These are phyloP conservation scores for Puntigrus tetrazona DNA, from an alignment of 2,113 vertebrate genomes.

Conservation along the genomic window DNA sequence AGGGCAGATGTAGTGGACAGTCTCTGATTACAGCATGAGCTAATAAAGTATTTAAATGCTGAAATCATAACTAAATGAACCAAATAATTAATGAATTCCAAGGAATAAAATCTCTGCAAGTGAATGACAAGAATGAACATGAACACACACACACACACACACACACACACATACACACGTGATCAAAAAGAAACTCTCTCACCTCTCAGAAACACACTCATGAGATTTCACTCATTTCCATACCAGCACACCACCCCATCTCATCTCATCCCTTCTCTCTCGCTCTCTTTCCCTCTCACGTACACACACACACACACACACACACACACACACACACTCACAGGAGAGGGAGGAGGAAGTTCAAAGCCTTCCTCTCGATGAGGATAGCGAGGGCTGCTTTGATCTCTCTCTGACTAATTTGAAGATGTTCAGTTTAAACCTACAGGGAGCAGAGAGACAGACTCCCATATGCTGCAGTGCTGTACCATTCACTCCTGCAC, in stretches of 20 bases:
- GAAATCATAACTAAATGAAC: background rate
- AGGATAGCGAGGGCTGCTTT: slow-evolving; percentile 82
- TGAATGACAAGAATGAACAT: background rate
- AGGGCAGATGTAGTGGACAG: background rate
- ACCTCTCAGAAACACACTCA: slow-evolving; percentile 53
- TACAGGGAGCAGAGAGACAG: slow-evolving; percentile 76
- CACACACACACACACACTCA: slow-evolving; percentile 36
- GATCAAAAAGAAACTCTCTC: slow-evolving; percentile 56
- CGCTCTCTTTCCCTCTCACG: slow-evolving; percentile 36
- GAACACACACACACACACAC: slow-evolving; percentile 43
- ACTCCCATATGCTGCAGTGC: slow-evolving; percentile 78
- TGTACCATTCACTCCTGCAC: slow-evolving; percentile 69
- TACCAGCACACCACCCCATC: slow-evolving; percentile 50
- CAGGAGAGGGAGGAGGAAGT: slow-evolving; percentile 65
- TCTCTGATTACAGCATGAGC: background rate
- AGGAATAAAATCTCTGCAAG: slow-evolving; percentile 23
- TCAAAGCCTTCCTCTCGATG: slow-evolving; percentile 83
- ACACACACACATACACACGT: slow-evolving; percentile 29
- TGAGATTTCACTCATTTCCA: slow-evolving; percentile 58
- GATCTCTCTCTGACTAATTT: slow-evolving; percentile 87
- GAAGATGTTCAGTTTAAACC: slow-evolving; percentile 84
- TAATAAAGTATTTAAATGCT: background rate
- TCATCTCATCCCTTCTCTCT: slow-evolving; percentile 32
- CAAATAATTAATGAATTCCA: background rate
- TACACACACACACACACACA: slow-evolving; percentile 32